These are phyloP conservation scores for Xenotilapia flavipinnis DNA, from an alignment of 2,113 vertebrate species.

Conservation along the genomic window DNA sequence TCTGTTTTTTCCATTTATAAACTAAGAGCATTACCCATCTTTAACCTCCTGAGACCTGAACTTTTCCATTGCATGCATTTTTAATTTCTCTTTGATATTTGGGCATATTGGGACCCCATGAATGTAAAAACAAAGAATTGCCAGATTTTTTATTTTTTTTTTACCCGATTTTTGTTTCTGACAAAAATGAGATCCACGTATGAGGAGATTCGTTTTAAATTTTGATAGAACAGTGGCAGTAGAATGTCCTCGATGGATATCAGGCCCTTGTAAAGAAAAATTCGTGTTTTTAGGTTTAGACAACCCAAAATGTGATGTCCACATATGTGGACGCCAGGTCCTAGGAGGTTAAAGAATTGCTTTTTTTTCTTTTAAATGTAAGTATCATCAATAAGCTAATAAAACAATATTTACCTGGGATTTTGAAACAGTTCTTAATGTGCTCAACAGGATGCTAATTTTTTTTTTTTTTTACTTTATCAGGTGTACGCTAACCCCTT, in stretches of 20 bases:
- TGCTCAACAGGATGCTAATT: neutral
- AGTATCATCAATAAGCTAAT: neutral
- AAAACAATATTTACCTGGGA: neutral
- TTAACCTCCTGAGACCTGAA: neutral
- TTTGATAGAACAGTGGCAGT: neutral
- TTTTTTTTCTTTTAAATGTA: neutral
- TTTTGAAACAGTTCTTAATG: neutral
- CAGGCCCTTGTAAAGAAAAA: neutral
- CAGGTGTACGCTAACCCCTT: neutral
- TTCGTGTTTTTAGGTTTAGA: accelerated
- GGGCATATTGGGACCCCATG: neutral
- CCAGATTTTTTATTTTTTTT: neutral
- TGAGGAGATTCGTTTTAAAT: neutral
- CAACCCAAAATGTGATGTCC: neutral
- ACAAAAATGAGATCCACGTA: neutral
- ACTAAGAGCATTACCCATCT: neutral
- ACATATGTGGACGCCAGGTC: neutral
- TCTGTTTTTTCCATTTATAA: neutral
- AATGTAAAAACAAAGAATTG: neutral
- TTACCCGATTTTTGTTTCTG: neutral
- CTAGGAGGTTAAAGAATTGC: neutral
- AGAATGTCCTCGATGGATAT: neutral
- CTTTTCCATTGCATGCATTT: neutral
- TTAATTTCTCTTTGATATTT: neutral
- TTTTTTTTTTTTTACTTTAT: neutral